These are phyloP conservation scores for Oikopleura albicans DNA, from an alignment of 23 tunicate genomes.

Conservation along the genomic window DNA sequence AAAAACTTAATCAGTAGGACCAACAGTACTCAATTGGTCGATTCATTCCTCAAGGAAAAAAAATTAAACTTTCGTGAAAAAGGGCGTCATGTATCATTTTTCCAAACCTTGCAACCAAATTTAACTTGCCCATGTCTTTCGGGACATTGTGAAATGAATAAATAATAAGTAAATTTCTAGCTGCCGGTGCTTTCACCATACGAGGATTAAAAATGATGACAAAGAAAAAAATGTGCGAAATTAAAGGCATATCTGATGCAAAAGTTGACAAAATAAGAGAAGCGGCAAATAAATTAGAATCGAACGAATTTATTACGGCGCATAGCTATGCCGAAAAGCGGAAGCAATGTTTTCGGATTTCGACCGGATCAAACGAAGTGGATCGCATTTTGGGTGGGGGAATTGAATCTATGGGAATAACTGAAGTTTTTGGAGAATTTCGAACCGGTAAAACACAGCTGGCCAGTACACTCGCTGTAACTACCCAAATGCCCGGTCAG, in stretches of 20 bases:
- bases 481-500: constrained; percentile 90
- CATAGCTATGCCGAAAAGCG: background rate
- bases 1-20: too few species aligned
- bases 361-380: constrained; percentile 68
- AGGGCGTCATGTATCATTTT: too few species aligned
- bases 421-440: constrained; percentile 96
- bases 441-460: constrained; percentile 93
- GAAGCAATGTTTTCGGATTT: constrained; percentile 34
- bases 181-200: constrained; percentile 72
- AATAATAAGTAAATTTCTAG: too few species aligned
- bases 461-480: constrained; percentile 64
- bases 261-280: constrained; percentile 82
- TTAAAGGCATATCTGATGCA: constrained; percentile 92
- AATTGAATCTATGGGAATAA: constrained; percentile 85
- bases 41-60: too few species aligned
- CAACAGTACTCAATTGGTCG: too few species aligned
- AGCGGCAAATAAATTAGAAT: background rate
- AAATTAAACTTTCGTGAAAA: too few species aligned
- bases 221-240: constrained; percentile 41
- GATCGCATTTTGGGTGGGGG: constrained; percentile 90
- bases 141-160: too few species aligned
- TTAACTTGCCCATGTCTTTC: too few species aligned
- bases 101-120: too few species aligned
- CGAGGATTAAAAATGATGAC: constrained; percentile 93
- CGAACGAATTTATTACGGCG: background rate